Base-by-base conservation (phyloP, 2,113 vertebrate genomes). In the Illadopsis cleaveri region DNA sequence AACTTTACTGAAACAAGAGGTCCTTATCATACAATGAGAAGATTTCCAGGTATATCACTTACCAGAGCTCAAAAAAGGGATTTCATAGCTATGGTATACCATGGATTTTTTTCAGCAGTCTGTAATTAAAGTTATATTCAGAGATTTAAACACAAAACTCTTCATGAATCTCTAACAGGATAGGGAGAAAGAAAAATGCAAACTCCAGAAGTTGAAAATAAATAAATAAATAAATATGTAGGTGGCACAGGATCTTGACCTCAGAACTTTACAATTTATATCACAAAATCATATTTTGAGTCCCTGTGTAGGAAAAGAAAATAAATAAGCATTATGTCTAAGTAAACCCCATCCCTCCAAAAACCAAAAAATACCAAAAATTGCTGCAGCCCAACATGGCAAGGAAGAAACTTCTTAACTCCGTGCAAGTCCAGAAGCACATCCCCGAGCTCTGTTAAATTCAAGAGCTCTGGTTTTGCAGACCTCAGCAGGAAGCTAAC, bases 401-500 rank as follows among this genome's bases (percentile, higher is more conserved):
- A 79, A 83, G 45, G 69, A 76, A 57, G 42, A 76, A 86, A 21
- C 18, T 60, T 70, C 50, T 31, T 12, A 35, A 42, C 20, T 12
- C 9, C 19, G 0, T 1, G 2, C 28, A 30, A 71, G 80, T 54
- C n/a, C 61, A 75, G 35, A 48, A 62, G 25, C 8, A 30, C 2
- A 3, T 19, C 45, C 70, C 61, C 66, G 69, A 68, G 61, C 58
- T 58, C 56, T 31, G 19, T 12, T 58, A 44, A 85, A 70, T 35
- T 38, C 23, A 15, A 87, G 81, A 62, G 38, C 50, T 89, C 58
- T 54, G 28, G 44, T 93, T 94, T 77, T 85, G 64, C 90, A 96
- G 79, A 47, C 23, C 42, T 72, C 53, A 90, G 82, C 94, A 97
- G 79, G 86, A 92, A 93, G 72, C 20, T 64, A 83, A n/a, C 54